These are phyloP conservation scores for Noctua fimbriata DNA, from an alignment of 2,888 invertebrate species.

Conservation along the genomic window DNA sequence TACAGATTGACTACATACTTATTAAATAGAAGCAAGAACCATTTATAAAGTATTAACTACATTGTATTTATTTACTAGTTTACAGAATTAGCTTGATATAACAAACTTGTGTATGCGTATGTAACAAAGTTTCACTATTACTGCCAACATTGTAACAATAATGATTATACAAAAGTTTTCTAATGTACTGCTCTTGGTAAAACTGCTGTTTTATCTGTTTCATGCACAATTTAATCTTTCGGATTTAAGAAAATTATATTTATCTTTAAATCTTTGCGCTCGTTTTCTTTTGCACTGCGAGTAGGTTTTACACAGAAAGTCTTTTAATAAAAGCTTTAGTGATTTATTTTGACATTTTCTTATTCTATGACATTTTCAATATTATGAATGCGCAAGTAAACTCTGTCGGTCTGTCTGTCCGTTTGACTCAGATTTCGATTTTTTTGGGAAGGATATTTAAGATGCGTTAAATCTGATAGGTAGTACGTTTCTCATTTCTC, in stretches of 20 bases:
- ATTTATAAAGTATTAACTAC: not conserved
- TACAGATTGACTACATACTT: too few relatives aligned
- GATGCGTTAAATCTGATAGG: not conserved
- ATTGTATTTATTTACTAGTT: not conserved
- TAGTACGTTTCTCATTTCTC: not conserved
- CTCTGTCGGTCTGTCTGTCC: not conserved
- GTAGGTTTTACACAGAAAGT: not conserved
- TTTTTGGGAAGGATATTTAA: not conserved
- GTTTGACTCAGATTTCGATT: not conserved
- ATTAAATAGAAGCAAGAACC: not conserved
- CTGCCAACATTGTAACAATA: slow-evolving; percentile 48
- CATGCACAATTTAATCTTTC: slow-evolving; percentile 55
- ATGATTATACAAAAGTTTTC: slow-evolving; percentile 54
- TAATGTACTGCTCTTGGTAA: slow-evolving; percentile 40
- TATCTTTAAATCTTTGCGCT: slow-evolving; percentile 20
- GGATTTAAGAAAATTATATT: slow-evolving; percentile 19
- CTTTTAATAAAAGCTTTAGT: not conserved
- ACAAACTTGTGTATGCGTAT: not conserved
- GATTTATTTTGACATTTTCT: not conserved
- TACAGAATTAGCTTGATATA: not conserved
- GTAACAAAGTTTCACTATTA: slow-evolving; percentile 37
- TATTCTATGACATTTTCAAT: not conserved
- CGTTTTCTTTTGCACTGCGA: not conserved
- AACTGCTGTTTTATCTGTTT: slow-evolving; percentile 43
- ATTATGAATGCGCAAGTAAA: not conserved